phyloP scores from a whole-genome alignment of 2,888 invertebrate genomes.

The Drosophila anceps region DNA sequence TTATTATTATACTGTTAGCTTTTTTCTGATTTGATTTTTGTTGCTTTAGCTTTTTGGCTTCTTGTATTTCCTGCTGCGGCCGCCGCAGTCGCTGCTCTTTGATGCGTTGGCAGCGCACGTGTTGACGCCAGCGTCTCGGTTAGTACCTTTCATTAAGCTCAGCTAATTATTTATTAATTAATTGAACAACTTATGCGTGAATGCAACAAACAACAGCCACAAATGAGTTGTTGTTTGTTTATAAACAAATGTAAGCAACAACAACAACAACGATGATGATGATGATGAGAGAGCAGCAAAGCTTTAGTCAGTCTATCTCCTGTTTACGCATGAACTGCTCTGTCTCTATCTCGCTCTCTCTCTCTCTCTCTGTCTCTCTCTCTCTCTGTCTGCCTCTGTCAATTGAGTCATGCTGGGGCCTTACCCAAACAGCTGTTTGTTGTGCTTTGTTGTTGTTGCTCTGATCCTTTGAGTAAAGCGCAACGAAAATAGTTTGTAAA shows the following conservation, averaged over 20 bases:
- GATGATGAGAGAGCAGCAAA: background rate
- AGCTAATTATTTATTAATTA: conserved; percentile 35
- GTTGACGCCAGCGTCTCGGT: conserved; percentile 45
- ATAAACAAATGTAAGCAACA: conserved; percentile 37
- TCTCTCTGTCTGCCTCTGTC: background rate
- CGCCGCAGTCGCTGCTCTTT: conserved; percentile 41
- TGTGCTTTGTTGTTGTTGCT: conserved; percentile 54
- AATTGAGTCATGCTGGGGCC: conserved; percentile 44
- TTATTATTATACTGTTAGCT: conserved; percentile 24
- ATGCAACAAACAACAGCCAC: background rate
- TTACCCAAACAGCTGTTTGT: conserved; percentile 77
- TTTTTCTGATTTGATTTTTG: conserved; percentile 3
- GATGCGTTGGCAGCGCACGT: conserved; percentile 62
- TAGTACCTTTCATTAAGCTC: conserved; percentile 21
- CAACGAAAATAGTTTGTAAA: conserved; percentile 42
- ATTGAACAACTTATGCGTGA: conserved; percentile 21
- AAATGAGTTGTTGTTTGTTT: conserved; percentile 33
- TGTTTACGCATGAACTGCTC: background rate
- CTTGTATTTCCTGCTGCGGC: conserved; percentile 71
- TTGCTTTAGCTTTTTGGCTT: conserved; percentile 50
- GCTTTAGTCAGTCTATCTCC: background rate
- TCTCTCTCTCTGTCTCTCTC: background rate
- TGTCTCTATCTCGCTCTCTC: no score
- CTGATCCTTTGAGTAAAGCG: conserved; percentile 40
- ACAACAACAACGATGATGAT: conserved; percentile 8